Base-by-base conservation (phyloP, 1,140 invertebrate genomes). In the Camponotus vicinus region DNA sequence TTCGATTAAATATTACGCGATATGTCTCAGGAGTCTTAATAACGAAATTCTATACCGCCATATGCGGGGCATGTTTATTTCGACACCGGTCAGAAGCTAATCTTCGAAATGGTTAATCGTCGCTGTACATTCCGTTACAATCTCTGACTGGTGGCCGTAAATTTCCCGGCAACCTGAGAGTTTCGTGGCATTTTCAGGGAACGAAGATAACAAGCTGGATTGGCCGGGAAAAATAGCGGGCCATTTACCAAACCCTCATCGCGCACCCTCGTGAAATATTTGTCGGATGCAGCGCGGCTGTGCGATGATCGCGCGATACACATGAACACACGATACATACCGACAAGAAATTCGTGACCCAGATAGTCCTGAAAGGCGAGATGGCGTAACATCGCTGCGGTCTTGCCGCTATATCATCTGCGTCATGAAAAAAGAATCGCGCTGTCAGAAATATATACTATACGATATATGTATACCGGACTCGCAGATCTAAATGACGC, bases 121-220 rank as follows among this genome's bases (percentile, higher is more conserved):
- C 55, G 55, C 52, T 21, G 55, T 70, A 13, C 69, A 45, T 45
- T 63, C 67, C 55, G 40, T 45, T 63, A 63, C 79, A 73, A 73
- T 61, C 67, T 73, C 40, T 49, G 67, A 82, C 67, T 73, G 52
- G 55, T 27, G 55, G 40, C 13, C 18, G 61, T 73, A 83, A 83
- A 83, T 83, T 73, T 73, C 45, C 55, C 32, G 52, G 52, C 49
- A 83, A 83, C 55, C 69, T 61, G 69, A 75, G 55, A 83, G 69
- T 49, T 37, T 34, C 55, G 27, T 34, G 40, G 40, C 15, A 59
- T 83, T 73, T 82, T 83, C 55, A 57, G 69, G 55, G n/a, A 83
- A 83, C 79, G 69, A 83, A 63, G 69, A 83, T 83, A 83, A 83
- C 79, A 83, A 63, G 79, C 67, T 40, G 67, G 52, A 73, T 83